A percentile compares a stretch with the other conserved stretches of the same genome.
Conservation (phyloP, 2,797 vertebrate species). For the Petrocephalus schoutedeni region DNA sequence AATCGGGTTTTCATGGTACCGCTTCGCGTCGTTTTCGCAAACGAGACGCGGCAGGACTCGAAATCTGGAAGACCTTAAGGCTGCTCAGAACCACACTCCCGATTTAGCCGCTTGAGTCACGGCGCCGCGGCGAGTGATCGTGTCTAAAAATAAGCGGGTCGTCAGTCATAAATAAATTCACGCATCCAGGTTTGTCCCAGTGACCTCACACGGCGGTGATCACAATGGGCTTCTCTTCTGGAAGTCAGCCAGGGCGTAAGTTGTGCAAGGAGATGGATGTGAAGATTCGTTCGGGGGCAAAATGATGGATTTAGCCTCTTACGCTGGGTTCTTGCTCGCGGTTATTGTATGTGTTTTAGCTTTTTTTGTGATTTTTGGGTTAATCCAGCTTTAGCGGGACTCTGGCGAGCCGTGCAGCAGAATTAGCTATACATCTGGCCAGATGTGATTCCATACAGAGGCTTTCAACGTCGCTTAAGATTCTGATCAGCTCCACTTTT, state of each 20-base stretch:
- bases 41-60: background rate
- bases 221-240: background rate
- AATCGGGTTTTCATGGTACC: background rate
- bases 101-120: background rate
- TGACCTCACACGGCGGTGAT: background rate
- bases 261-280: background rate
- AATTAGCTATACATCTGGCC: background rate
- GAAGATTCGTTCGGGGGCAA: background rate
- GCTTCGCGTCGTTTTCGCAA: background rate
- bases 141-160: background rate
- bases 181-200: background rate
- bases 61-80: background rate
- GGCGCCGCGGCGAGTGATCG: background rate
- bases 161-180: background rate
- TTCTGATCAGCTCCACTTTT: background rate
- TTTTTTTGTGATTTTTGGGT: conserved; percentile 46
- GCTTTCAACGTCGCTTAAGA: conserved; percentile 6
- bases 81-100: background rate
- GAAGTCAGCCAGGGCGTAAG: background rate
- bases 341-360: background rate
- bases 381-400: conserved; percentile 52
- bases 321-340: background rate
- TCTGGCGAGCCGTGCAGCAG: background rate
- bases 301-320: background rate
- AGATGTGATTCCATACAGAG: background rate